Base-by-base conservation (phyloP, 2,888 invertebrate species). In the Tholera decimalis region DNA sequence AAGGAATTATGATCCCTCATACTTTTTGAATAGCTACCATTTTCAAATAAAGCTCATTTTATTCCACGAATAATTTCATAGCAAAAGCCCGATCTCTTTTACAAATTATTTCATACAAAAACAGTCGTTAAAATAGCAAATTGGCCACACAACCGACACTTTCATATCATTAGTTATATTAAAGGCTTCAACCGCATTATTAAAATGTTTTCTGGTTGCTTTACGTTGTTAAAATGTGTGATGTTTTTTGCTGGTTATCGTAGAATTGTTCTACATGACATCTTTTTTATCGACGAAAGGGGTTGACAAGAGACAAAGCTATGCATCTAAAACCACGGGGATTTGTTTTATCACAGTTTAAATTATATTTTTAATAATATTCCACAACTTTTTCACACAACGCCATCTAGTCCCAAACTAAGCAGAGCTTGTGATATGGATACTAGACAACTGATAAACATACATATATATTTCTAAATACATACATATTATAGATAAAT, bases 81-180 rank as follows among this genome's bases (percentile, higher is more conserved):
- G 28, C n/a, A 47, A 61, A 61, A 35, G 6, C 15, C 8, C 24
- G 54, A 59, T 61, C 73, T 53, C 41, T 73, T 64, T 66, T 39
- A 54, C 18, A 46, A 46, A 67, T 61, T 15, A 74, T 72, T 43
- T 37, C 6, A 37, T 55, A 43, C 49, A 72, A 62, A 63, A 73
- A 77, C 44, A 44, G 56, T 65, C 65, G 44, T 75, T 73, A 75
- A 53, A 75, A 63, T 75, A 47, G 56, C 15, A 69, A 73, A 73
- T 68, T 72, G 61, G 56, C 65, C 63, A 71, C 70, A 51, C 56
- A 46, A 61, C 69, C 61, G 46, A 61, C 50, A 68, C 54, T 68
- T 61, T 61, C 55, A 56, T 68, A 39, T 56, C 61, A 72, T 72
- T 74, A 61, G 55, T 74, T 68, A 68, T 18, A 55, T 55, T 72